Conservation (phyloP, 1,140 invertebrate genomes). For the Caenorhabditis tropicalis region DNA sequence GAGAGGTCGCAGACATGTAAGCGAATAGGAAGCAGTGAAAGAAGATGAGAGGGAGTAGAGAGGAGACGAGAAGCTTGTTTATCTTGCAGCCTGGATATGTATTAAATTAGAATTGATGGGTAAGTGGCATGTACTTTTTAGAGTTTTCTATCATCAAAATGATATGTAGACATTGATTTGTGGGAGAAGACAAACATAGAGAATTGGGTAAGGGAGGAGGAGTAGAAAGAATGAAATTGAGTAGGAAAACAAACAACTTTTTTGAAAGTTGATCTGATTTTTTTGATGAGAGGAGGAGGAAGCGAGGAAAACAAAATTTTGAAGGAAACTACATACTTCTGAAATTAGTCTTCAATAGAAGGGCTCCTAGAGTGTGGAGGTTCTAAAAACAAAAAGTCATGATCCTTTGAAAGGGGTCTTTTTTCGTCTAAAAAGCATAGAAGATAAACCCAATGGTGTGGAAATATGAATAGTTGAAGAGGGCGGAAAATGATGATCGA, state of each 20-base stretch:
- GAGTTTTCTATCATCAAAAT: not conserved
- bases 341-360: no score
- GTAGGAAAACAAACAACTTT: constrained; percentile 5
- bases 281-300: no score
- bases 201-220: no score
- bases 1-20: not conserved
- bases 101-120: not conserved
- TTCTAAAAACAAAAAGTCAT: no score
- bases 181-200: not conserved
- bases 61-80: not conserved
- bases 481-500: not conserved
- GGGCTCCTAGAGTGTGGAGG: no score
- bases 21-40: not conserved
- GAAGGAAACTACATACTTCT: no score
- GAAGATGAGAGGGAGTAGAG: not conserved
- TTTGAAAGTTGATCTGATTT: not conserved
- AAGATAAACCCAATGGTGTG: not conserved
- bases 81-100: not conserved
- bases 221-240: not conserved
- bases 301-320: no score
- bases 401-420: no score
- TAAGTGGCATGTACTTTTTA: not conserved
- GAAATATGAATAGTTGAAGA: constrained; percentile 36
- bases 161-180: not conserved
- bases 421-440: not conserved